A percentile compares a stretch with the other conserved stretches of the same genome.
These are phyloP conservation scores for Ormia ochracea DNA, from an alignment of 2,888 invertebrate genomes.

Conservation along the genomic window DNA sequence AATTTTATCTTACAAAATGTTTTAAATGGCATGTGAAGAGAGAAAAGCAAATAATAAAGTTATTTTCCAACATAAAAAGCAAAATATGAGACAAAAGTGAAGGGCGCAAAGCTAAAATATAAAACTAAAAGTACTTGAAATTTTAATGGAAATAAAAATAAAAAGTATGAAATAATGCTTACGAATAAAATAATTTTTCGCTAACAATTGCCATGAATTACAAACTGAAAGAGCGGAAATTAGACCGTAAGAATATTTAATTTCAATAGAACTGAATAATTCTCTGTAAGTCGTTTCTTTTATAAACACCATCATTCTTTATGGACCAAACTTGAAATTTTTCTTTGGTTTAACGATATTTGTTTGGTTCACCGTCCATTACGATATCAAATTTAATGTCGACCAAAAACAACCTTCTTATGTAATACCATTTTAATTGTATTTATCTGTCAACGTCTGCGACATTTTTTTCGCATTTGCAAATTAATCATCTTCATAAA, in stretches of 20 bases:
- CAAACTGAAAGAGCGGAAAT: constrained; percentile 5
- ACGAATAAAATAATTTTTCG: constrained; percentile 10
- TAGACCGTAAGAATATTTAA: constrained; percentile 48
- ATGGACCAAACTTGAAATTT: no score
- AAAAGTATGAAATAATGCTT: neutral
- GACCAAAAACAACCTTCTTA: no score
- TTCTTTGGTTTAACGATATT: no score
- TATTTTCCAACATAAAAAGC: neutral
- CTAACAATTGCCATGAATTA: constrained; percentile 1
- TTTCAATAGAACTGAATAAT: constrained; percentile 25
- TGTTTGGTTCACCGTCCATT: no score
- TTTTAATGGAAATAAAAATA: neutral
- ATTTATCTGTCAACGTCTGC: no score
- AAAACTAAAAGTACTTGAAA: constrained; percentile 35
- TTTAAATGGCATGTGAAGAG: neutral
- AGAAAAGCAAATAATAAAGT: neutral
- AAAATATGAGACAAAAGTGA: constrained; percentile 12
- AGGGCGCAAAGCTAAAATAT: constrained; percentile 10
- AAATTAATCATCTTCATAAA: no score
- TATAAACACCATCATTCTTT: no score
- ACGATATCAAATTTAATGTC: no score
- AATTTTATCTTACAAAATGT: neutral
- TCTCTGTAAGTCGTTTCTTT: neutral
- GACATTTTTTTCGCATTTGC: no score
- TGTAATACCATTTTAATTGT: no score